Percentiles rank a stretch among this genome's conserved stretches.
Evolutionary conservation across 2,113 vertebrate genomes (phyloP).

Genomic region (Lepisosteus osseus): DNA sequence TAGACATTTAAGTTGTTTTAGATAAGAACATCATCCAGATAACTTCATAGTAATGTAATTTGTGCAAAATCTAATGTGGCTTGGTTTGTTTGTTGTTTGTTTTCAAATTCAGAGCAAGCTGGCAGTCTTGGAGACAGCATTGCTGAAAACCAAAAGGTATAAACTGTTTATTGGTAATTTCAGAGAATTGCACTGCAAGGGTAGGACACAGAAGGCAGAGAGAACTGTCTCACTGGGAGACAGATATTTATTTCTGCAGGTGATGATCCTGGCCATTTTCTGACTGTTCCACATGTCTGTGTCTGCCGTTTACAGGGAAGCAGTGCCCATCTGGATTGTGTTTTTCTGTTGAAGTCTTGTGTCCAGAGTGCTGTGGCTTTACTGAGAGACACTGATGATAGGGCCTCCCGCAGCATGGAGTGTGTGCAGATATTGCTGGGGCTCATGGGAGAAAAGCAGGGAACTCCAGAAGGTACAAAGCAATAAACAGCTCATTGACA

Average conservation of each 20-base stretch:
- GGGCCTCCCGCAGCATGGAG: constrained; percentile 45
- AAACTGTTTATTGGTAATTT: neutral
- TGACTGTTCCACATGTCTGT: neutral
- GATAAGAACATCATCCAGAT: too few relatives aligned
- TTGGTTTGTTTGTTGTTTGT: constrained; percentile 12
- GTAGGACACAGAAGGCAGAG: neutral
- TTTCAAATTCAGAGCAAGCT: constrained; percentile 11
- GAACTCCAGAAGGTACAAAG: constrained; percentile 37
- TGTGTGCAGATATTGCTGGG: constrained; percentile 51
- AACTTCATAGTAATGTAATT: too few relatives aligned
- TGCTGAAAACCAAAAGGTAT: constrained; percentile 22
- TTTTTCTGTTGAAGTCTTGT: constrained; percentile 58
- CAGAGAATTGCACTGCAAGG: neutral
- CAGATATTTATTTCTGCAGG: neutral
- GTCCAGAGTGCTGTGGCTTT: constrained; percentile 60
- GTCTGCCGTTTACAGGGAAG: constrained; percentile 26
- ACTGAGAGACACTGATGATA: constrained; percentile 44
- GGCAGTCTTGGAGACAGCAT: constrained; percentile 6
- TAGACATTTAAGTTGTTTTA: too few relatives aligned
- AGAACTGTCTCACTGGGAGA: too few relatives aligned
- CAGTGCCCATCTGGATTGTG: constrained; percentile 43
- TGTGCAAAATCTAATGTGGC: neutral
- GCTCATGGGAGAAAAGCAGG: constrained; percentile 38
- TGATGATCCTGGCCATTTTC: neutral
- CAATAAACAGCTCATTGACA: neutral